A percentile compares a stretch with the other conserved stretches of the same genome.
These are phyloP conservation scores for Heterocephalus glaber DNA, from an alignment of 2,113 vertebrate species.

Conservation along the genomic window DNA sequence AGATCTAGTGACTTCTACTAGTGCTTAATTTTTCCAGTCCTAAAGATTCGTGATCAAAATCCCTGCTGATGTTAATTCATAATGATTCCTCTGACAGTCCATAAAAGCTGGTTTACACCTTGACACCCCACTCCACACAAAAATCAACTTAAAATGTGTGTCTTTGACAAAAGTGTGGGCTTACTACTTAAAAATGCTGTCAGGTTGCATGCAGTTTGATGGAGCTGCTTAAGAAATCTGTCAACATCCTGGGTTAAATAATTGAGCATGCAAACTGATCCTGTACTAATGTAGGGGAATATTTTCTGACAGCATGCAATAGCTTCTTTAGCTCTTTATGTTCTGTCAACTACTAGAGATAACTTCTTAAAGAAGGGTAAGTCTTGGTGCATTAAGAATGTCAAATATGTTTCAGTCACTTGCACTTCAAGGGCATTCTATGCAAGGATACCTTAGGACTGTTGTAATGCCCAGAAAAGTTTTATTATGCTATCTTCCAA, in stretches of 20 bases:
- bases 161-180: slow-evolving; percentile 66
- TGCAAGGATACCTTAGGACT: neutral
- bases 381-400: slow-evolving; percentile 36
- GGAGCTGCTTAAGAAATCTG: slow-evolving; percentile 72
- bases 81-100: slow-evolving; percentile 66
- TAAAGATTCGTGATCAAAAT: slow-evolving; percentile 69
- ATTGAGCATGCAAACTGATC: slow-evolving; percentile 56
- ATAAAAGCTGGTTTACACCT: slow-evolving; percentile 70
- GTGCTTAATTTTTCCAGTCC: slow-evolving; percentile 36
- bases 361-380: slow-evolving; percentile 62
- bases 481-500: slow-evolving; percentile 35
- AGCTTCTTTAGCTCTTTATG: slow-evolving; percentile 67
- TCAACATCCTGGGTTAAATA: slow-evolving; percentile 72
- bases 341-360: slow-evolving; percentile 69
- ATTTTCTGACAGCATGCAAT: slow-evolving; percentile 74
- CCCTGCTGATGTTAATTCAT: slow-evolving; percentile 63
- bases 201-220: slow-evolving; percentile 68
- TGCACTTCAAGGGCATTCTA: slow-evolving; percentile 58
- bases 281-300: slow-evolving; percentile 61
- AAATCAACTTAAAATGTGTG: slow-evolving; percentile 74
- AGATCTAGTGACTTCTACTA: slow-evolving; percentile 29
- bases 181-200: slow-evolving; percentile 71
- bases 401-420: slow-evolving; percentile 65
- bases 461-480: slow-evolving; percentile 41
- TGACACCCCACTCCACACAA: slow-evolving; percentile 16